These are phyloP conservation scores for Atta texana DNA, from an alignment of 1,140 invertebrate genomes.

Conservation along the genomic window DNA sequence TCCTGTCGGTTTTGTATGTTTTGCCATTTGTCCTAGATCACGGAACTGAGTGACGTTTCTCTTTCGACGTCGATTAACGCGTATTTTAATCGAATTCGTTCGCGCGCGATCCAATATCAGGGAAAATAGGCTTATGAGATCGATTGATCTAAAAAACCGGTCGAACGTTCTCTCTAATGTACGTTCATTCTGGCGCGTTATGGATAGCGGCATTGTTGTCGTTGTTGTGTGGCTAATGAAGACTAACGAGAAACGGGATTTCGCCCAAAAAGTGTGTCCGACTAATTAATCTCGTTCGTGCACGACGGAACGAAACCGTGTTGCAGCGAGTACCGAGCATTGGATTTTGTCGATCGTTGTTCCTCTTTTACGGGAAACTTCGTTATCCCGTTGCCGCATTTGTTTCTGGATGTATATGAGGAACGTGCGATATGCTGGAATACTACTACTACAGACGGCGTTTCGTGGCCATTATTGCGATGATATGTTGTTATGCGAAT, in stretches of 20 bases:
- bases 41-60: neutral
- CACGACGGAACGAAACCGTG: conserved; percentile 16
- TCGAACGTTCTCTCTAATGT: conserved; percentile 28
- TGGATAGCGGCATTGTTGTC: conserved; percentile 41
- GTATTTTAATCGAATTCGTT: conserved; percentile 13
- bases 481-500: neutral
- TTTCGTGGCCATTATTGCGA: neutral
- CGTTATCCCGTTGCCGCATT: conserved; percentile 32
- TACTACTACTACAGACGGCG: too few relatives aligned
- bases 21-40: conserved; percentile 16
- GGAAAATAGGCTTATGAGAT: conserved; percentile 25
- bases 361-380: conserved; percentile 31
- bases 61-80: conserved; percentile 44
- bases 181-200: conserved; percentile 34
- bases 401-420: neutral
- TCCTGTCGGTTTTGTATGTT: conserved; percentile 39
- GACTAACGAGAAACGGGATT: conserved; percentile 60
- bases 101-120: neutral
- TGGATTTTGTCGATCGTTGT: conserved; percentile 55
- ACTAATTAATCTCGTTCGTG: conserved; percentile 51
- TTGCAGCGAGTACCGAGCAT: conserved; percentile 32
- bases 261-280: conserved; percentile 48
- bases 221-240: conserved; percentile 64
- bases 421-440: neutral
- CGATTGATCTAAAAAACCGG: conserved; percentile 6